Evolutionary conservation across 2,797 vertebrate genomes (phyloP).

Genomic region (Anas bahamensis): DNA sequence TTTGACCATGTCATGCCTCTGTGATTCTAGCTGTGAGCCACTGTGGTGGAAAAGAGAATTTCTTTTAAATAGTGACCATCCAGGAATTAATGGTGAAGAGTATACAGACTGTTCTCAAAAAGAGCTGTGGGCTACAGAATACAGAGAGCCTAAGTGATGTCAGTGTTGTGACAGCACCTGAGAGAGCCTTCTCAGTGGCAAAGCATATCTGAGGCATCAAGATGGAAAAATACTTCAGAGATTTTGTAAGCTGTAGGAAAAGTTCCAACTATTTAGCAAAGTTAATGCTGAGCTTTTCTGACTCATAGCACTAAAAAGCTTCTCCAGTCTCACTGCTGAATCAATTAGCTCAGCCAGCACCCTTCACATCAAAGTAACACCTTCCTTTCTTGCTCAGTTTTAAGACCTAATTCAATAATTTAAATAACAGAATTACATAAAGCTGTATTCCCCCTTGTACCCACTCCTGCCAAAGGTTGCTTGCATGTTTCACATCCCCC

Average conservation of each 20-base stretch:
- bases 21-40: not conserved
- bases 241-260: constrained; percentile 55
- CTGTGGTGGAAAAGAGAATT: not conserved
- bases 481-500: not conserved
- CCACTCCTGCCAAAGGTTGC: not conserved
- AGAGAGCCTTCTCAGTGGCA: constrained; percentile 5
- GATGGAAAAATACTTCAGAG: constrained; percentile 61
- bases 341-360: constrained; percentile 54
- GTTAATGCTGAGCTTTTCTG: constrained; percentile 60
- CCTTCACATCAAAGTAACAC: constrained; percentile 26
- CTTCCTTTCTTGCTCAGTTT: constrained; percentile 35
- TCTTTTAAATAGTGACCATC: not conserved
- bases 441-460: not conserved
- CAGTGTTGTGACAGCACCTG: not conserved
- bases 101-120: not conserved
- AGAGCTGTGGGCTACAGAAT: not conserved
- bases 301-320: constrained; percentile 52
- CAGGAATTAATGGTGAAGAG: not conserved
- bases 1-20: not conserved
- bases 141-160: not conserved
- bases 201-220: constrained; percentile 13
- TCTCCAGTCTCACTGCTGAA: constrained; percentile 40
- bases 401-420: not conserved
- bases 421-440: not conserved
- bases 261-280: constrained; percentile 37